Evolutionary conservation across 1,140 invertebrate genomes (phyloP).

Genomic region (Dendroctonus valens): DNA sequence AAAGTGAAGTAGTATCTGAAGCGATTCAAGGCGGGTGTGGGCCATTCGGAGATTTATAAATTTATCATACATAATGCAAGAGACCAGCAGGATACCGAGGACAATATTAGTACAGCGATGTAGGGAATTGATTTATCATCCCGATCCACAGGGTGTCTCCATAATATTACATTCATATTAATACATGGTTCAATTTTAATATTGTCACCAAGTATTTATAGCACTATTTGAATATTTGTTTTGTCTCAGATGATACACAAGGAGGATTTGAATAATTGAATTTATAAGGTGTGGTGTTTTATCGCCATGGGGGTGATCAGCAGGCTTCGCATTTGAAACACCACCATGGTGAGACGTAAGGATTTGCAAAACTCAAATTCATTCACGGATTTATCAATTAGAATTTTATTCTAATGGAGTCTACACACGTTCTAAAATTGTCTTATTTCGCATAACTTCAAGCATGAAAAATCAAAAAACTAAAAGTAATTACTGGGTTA

Average conservation of each 20-base stretch:
- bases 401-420: too few relatives aligned
- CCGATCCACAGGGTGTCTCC: constrained; percentile 39
- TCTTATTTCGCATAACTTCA: too few relatives aligned
- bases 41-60: constrained; percentile 42
- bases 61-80: constrained; percentile 50
- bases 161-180: constrained; percentile 50
- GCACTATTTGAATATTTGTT: constrained; percentile 47
- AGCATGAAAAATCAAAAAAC: too few relatives aligned
- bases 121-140: constrained; percentile 52
- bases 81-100: constrained; percentile 44
- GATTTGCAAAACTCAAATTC: too few relatives aligned
- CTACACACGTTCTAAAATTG: too few relatives aligned
- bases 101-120: constrained; percentile 50
- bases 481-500: too few relatives aligned
- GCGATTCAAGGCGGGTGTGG: constrained; percentile 9
- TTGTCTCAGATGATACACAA: constrained; percentile 36
- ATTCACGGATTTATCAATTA: too few relatives aligned
- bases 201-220: constrained; percentile 52
- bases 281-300: constrained; percentile 45
- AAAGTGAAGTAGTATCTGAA: constrained; percentile 12
- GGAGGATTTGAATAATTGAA: constrained; percentile 46
- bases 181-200: constrained; percentile 51
- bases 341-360: background rate
- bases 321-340: background rate
- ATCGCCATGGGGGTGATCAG: constrained; percentile 35